phyloP scores from a whole-genome alignment of 2,797 vertebrate genomes.

The Poeciliopsis gracilis region DNA sequence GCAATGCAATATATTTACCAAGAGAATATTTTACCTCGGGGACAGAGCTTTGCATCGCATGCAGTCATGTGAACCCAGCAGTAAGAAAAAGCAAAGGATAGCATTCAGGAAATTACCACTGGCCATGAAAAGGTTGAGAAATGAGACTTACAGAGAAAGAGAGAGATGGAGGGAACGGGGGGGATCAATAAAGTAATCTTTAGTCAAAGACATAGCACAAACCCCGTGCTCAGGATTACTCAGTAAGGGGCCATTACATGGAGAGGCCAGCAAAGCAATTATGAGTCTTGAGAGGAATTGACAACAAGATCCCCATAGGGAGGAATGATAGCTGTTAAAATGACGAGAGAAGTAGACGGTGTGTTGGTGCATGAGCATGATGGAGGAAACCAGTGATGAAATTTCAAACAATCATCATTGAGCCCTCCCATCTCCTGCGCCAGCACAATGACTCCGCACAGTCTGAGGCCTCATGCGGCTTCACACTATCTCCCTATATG shows the following conservation, averaged over 20 bases:
- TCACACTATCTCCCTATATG: slow-evolving; percentile 19
- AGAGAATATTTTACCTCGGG: slow-evolving; percentile 6
- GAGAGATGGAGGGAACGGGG: not conserved
- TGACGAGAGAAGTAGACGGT: slow-evolving; percentile 31
- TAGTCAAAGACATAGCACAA: slow-evolving; percentile 64
- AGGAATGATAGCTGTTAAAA: slow-evolving; percentile 58
- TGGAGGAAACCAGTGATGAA: slow-evolving; percentile 22
- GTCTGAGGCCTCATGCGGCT: slow-evolving; percentile 6
- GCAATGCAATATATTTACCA: not conserved
- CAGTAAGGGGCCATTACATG: slow-evolving; percentile 69
- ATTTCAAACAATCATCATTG: slow-evolving; percentile 64
- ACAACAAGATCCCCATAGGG: slow-evolving; percentile 65
- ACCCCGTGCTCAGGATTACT: slow-evolving; percentile 63
- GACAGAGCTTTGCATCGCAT: slow-evolving; percentile 38
- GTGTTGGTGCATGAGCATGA: slow-evolving; percentile 23
- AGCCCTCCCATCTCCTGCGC: slow-evolving; percentile 17
- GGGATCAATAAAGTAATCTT: slow-evolving; percentile 78
- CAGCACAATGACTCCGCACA: not conserved
- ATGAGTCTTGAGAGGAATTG: slow-evolving; percentile 73
- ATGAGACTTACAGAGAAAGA: slow-evolving; percentile 26
- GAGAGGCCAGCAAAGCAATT: slow-evolving; percentile 76
- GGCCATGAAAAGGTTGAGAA: slow-evolving; percentile 43
- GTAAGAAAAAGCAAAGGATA: slow-evolving; percentile 44
- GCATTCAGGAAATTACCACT: slow-evolving; percentile 51
- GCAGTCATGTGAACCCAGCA: slow-evolving; percentile 43